Conservation (phyloP, 1,140 invertebrate species). For the Drosophila hydei region DNA sequence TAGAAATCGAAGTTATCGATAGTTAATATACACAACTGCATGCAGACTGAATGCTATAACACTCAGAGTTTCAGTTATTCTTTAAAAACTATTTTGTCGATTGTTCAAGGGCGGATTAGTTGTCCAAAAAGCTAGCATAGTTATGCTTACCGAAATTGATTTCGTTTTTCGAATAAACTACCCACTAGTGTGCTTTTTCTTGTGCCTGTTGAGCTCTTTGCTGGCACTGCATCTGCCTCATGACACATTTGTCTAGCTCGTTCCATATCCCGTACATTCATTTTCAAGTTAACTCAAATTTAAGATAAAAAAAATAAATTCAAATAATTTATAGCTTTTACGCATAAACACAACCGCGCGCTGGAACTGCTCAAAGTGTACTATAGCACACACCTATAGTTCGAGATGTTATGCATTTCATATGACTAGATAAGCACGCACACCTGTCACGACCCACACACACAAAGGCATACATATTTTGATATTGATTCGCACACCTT, state of each 20-base stretch:
- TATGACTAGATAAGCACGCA: conserved; percentile 78
- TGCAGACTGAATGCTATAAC: background rate
- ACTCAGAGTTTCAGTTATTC: conserved; percentile 4
- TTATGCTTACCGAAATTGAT: conserved; percentile 67
- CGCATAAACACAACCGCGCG: conserved; percentile 60
- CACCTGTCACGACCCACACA: conserved; percentile 50
- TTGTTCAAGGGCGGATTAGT: conserved; percentile 12
- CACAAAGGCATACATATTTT: conserved; percentile 36
- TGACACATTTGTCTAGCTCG: conserved; percentile 46
- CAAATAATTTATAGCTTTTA: conserved; percentile 9
- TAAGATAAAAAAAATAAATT: conserved; percentile 38
- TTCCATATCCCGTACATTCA: conserved; percentile 66
- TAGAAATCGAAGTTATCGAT: background rate
- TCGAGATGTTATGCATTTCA: conserved; percentile 74
- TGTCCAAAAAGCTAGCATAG: background rate
- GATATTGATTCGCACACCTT: conserved; percentile 64
- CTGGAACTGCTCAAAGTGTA: conserved; percentile 53
- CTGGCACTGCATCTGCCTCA: conserved; percentile 18
- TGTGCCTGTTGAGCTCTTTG: conserved; percentile 39
- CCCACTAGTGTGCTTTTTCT: conserved; percentile 40
- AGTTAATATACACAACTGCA: background rate
- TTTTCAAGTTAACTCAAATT: conserved; percentile 11
- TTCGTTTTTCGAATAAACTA: conserved; percentile 59
- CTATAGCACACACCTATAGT: conserved; percentile 54
- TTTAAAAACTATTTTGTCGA: background rate